Evolutionary conservation across 2,113 vertebrate species (phyloP).

Genomic region (Meleagris gallopavo): DNA sequence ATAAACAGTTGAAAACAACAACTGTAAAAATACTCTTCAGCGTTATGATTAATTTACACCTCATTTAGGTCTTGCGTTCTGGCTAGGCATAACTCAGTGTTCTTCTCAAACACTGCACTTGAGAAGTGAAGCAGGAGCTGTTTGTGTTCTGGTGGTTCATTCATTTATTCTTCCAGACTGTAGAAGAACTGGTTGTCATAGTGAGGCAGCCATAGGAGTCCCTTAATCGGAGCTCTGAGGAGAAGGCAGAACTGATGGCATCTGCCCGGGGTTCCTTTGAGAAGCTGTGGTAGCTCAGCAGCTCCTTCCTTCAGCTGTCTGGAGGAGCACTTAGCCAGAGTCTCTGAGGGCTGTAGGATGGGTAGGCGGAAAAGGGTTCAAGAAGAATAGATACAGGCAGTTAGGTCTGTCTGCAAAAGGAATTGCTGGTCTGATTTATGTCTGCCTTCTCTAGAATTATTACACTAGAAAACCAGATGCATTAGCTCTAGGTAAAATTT

Average conservation of each 20-base stretch:
- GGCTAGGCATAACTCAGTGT: background rate
- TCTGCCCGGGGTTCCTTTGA: background rate
- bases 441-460: background rate
- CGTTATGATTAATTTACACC: background rate
- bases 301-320: background rate
- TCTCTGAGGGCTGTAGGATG: background rate
- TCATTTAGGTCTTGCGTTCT: background rate
- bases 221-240: background rate
- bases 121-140: background rate
- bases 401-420: background rate
- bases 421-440: background rate
- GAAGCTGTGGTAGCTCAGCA: background rate
- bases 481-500: background rate
- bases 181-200: background rate
- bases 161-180: background rate
- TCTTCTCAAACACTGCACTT: background rate
- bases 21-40: background rate
- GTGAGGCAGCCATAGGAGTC: background rate
- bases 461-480: background rate
- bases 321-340: background rate
- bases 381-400: background rate
- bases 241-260: background rate
- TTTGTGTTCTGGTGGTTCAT: background rate
- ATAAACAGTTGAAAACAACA: background rate
- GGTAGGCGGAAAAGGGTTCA: background rate